phyloP scores from a whole-genome alignment of 2,888 invertebrate species.

The Philopedon plagiatum region DNA sequence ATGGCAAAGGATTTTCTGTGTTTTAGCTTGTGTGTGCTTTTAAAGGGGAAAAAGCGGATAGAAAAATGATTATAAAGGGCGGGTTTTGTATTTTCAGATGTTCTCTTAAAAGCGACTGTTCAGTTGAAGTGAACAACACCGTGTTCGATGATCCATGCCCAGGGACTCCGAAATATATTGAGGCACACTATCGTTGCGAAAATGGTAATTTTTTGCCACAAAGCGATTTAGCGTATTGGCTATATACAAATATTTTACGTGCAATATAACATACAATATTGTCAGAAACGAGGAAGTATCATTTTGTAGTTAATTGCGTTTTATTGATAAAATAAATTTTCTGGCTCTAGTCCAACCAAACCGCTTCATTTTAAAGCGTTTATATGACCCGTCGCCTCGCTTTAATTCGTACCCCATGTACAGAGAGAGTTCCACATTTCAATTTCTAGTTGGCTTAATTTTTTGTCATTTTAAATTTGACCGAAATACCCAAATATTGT shows the following conservation, averaged over 20 bases:
- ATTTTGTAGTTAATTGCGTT: constrained; percentile 48
- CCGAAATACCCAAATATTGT: constrained; percentile 2
- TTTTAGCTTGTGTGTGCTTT: constrained; percentile 44
- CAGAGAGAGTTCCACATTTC: constrained; percentile 11
- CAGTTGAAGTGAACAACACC: constrained; percentile 63
- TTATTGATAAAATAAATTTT: constrained; percentile 50
- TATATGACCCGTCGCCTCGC: constrained; percentile 39
- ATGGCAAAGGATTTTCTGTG: constrained; percentile 29
- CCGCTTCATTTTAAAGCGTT: constrained; percentile 44
- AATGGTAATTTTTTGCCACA: constrained; percentile 59
- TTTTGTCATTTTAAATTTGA: constrained; percentile 10
- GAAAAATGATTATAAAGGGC: constrained; percentile 42
- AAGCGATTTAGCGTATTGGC: constrained; percentile 47
- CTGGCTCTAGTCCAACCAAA: constrained; percentile 45
- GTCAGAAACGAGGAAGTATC: constrained; percentile 66
- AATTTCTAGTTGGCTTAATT: constrained; percentile 9
- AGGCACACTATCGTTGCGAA: constrained; percentile 73
- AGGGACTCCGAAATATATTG: constrained; percentile 74
- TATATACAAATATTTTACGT: constrained; percentile 43
- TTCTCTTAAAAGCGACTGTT: constrained; percentile 62
- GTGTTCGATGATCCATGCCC: constrained; percentile 75
- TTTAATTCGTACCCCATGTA: constrained; percentile 27
- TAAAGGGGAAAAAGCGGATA: constrained; percentile 21
- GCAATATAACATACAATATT: constrained; percentile 65
- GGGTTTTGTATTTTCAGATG: constrained; percentile 66